A percentile compares a stretch with the other conserved stretches of the same genome.
phyloP scores from a whole-genome alignment of 2,113 vertebrate genomes.

The Crotophaga sulcirostris region DNA sequence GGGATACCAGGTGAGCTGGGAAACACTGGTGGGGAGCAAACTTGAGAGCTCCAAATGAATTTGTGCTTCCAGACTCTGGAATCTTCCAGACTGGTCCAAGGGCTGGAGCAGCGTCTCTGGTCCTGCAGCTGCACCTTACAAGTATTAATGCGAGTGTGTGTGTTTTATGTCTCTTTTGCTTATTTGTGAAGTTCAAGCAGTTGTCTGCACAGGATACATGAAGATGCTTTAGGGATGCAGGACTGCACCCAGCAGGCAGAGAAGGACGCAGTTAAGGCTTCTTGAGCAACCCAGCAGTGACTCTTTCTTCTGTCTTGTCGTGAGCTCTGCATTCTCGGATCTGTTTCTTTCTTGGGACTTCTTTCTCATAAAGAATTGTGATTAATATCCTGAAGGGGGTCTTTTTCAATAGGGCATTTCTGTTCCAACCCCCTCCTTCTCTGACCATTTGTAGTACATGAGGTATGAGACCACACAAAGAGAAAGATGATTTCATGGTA shows the following conservation, averaged over 20 bases:
- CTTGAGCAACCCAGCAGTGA: background rate
- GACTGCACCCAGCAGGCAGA: no score
- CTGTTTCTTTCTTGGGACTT: background rate
- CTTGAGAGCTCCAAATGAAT: background rate
- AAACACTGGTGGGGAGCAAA: background rate
- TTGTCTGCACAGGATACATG: no score
- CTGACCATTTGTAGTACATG: background rate
- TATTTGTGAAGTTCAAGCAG: background rate
- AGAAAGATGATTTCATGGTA: background rate
- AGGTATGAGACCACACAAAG: background rate
- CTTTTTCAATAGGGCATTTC: background rate
- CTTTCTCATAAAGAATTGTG: background rate
- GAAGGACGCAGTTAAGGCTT: background rate
- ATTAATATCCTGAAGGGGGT: background rate
- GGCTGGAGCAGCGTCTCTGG: background rate
- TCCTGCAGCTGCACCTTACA: background rate
- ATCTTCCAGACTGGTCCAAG: background rate
- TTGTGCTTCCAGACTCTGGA: background rate
- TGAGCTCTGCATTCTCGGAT: background rate
- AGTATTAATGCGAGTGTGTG: accelerated
- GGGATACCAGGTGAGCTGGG: background rate
- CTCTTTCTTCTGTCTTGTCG: background rate
- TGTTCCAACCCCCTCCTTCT: background rate
- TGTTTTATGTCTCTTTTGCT: background rate
- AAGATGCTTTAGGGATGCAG: background rate